Percentiles rank a stretch among this genome's conserved stretches.
These are phyloP conservation scores for Leptoteleia sp. DNA, from an alignment of 1,140 invertebrate genomes.

Conservation along the genomic window DNA sequence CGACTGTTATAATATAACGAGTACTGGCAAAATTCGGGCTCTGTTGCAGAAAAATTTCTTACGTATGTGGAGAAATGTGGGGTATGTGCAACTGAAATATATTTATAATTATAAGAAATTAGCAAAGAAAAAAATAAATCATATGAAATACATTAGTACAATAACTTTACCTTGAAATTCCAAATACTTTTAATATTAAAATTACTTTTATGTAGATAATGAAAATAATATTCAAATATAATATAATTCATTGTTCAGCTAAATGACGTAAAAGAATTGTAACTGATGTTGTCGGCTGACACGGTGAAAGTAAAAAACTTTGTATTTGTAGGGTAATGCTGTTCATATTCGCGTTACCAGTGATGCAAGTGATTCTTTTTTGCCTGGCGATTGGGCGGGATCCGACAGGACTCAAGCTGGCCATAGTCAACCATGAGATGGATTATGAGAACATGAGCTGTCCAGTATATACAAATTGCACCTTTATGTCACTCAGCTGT, in stretches of 20 bases:
- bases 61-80: constrained; percentile 95
- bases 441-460: constrained; percentile 82
- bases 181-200: too few species aligned
- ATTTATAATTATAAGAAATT: too few species aligned
- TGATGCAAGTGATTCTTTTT: constrained; percentile 97
- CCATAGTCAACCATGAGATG: constrained; percentile 92
- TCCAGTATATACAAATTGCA: constrained; percentile 83
- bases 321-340: constrained; percentile 87
- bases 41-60: constrained; percentile 95
- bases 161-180: too few species aligned
- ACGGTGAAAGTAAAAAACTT: constrained; percentile 50
- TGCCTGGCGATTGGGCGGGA: constrained; percentile 96
- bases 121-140: too few species aligned
- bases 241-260: too few species aligned
- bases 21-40: constrained; percentile 87
- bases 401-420: constrained; percentile 91
- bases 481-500: constrained; percentile 87
- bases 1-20: constrained; percentile 84
- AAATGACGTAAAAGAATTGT: neutral
- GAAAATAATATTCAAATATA: too few species aligned
- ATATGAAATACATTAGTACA: too few species aligned
- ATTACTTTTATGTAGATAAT: too few species aligned
- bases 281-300: constrained; percentile 9
- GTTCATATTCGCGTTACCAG: constrained; percentile 95
- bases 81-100: constrained; percentile 79